Evolutionary conservation across 2,888 invertebrate genomes (phyloP), one percentile per base, ranked within the genome.

Genomic region (Nasonia oneida): DNA sequence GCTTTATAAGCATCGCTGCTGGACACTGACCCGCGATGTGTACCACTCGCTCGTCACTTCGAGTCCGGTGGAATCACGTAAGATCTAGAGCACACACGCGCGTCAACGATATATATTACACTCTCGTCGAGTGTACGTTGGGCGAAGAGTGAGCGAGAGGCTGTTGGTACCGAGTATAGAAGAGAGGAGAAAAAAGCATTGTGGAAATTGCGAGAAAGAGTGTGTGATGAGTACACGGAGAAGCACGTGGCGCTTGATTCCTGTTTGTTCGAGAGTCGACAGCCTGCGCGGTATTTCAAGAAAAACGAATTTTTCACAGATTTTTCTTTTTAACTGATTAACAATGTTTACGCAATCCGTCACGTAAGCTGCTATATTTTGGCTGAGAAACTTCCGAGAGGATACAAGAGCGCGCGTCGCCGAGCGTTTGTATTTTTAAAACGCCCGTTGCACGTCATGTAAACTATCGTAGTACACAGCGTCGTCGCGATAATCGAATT

Each of bases 11-110:
- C 82, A 37, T 53, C 47, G n/a, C 29, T 47, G 5, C 71, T 33
- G 77, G 85, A 73, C 85, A 80, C 23, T 85, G 85, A 86, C 76
- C 81, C 70, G 12, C 14, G 61, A 53, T 47, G 76, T 42, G 23
- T 42, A 42, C 42, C 57, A 39, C 33, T 33, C 70, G 75, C 23
- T 39, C 64, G 57, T 70, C 81, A 74, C 67, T 76, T 61, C 83
- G 71, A 83, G 81, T 61, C 57, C 57, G 6, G 2, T 81, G 77
- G 81, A 81, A 77, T 83, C 81, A 86, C 83, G 86, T 81, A 83
- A 86, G 83, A 86, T 73, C 86, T 83, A 76, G 83, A 83, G 74
- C 81, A 37, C 70, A 23, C 61, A 67, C 29, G 50, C 29, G 50
- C 73, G 73, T 73, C 73, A 47, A 33, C n/a, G 53, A 53, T 23